Base-by-base conservation (phyloP, 2,113 vertebrate genomes). In the Hydropotes inermis region DNA sequence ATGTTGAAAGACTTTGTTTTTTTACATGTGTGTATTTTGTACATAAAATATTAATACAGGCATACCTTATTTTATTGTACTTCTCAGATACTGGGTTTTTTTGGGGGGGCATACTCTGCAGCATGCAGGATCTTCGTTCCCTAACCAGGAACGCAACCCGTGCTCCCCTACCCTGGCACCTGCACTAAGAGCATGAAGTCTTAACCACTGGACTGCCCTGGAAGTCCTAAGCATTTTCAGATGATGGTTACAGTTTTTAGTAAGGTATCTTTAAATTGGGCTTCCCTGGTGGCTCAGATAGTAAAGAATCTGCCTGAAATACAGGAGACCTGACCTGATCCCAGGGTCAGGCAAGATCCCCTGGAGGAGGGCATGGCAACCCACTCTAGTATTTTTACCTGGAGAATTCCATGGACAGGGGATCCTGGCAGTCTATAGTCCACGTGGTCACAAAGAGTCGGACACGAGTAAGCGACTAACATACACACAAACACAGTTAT, bases 131-230 rank as follows among this genome's bases (percentile, higher is more conserved):
- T 76, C 36, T 27, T 76, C 14, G 12, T 76, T 76, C 36, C 36
- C 12, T 23, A 76, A 43, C 70, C 70, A 39, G 70, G 36, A 27
- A 76, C 25, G 23, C 27, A 43, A 43, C 70, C 70, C 6, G 23
- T 27, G 70, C 6, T 36, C 70, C 1, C 19, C 19, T 23, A 67
- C 19, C 67, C 19, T 0, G 2, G 67, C 5, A 10, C 67, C 36
- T 76, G 12, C 36, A 76, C 36, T 43, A 39, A 43, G 36, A 43
- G 36, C 23, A 27, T 76, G 70, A 36, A 43, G 25, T 39, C 70
- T 76, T 76, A 76, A 27, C 70, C 70, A 43, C 11, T 76, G 36
- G 70, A 27, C 36, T 76, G 12, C 36, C 19, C 23, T 76, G 70
- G 36, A 76, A 76, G 36, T 76, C 70, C 36, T 27, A 27, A 43